These are phyloP conservation scores for Zaprionus gabonicus DNA, from an alignment of 1,140 invertebrate genomes.

Conservation along the genomic window DNA sequence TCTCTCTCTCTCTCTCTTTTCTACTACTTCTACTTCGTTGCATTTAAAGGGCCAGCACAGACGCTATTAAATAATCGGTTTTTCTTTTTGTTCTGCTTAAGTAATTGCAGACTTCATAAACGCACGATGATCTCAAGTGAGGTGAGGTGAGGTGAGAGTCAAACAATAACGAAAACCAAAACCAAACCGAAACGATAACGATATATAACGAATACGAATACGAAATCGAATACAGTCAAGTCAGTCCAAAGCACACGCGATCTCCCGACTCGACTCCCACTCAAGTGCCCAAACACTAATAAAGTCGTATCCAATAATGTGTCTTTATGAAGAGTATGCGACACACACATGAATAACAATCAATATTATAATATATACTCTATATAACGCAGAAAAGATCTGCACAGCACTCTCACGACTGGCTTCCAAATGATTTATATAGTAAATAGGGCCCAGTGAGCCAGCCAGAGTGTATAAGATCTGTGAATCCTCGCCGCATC, in stretches of 20 bases:
- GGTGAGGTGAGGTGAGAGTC: slow-evolving; percentile 83
- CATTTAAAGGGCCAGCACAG: slow-evolving; percentile 77
- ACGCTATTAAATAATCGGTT: slow-evolving; percentile 83
- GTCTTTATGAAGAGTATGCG: slow-evolving; percentile 15
- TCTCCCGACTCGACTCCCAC: slow-evolving; percentile 35
- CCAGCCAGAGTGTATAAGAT: slow-evolving; percentile 30
- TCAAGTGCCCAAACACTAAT: slow-evolving; percentile 36
- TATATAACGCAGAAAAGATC: slow-evolving; percentile 23
- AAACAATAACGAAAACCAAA: slow-evolving; percentile 55
- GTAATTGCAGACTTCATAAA: slow-evolving; percentile 84
- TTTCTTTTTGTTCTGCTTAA: slow-evolving; percentile 84
- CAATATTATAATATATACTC: slow-evolving; percentile 27
- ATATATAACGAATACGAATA: slow-evolving; percentile 50
- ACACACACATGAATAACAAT: slow-evolving; percentile 28
- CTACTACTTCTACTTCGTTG: slow-evolving; percentile 73
- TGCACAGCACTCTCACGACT: slow-evolving; percentile 6
- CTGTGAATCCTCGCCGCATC: slow-evolving; percentile 57
- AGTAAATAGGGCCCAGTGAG: slow-evolving; percentile 25
- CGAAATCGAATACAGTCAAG: slow-evolving; percentile 48
- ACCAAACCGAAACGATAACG: slow-evolving; percentile 36
- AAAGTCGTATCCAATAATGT: slow-evolving; percentile 26
- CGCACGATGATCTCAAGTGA: slow-evolving; percentile 82
- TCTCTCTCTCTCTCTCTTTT: slow-evolving; percentile 65
- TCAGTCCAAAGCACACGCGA: slow-evolving; percentile 39
- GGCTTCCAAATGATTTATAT: slow-evolving; percentile 15